Conservation (phyloP, 2,888 invertebrate species). For the Cartodere bifasciata region DNA sequence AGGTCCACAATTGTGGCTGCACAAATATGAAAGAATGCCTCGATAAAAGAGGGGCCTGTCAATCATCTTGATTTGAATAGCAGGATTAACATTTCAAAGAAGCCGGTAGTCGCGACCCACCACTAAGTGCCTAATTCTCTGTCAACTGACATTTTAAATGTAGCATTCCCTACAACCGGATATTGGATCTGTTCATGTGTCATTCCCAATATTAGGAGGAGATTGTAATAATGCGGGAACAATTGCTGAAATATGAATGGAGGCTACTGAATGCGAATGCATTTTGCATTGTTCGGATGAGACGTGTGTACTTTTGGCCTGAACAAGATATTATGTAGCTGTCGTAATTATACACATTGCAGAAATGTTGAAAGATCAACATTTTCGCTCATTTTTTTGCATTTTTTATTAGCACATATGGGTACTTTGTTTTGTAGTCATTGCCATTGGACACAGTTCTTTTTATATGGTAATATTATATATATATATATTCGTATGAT, state of each 20-base stretch:
- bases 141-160: constrained; percentile 30
- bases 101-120: constrained; percentile 26
- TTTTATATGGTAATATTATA: too few species aligned
- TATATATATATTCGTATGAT: too few species aligned
- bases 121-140: constrained; percentile 33
- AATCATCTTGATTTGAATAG: constrained; percentile 28
- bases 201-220: constrained; percentile 27
- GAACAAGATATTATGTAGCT: too few species aligned
- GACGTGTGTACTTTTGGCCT: not conserved
- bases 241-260: constrained; percentile 23
- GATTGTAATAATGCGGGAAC: constrained; percentile 24
- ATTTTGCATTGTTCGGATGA: constrained; percentile 21
- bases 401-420: too few species aligned
- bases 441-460: too few species aligned
- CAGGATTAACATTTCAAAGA: constrained; percentile 32
- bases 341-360: too few species aligned
- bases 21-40: too few species aligned
- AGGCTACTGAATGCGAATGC: constrained; percentile 21
- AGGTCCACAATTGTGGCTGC: too few species aligned
- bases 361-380: too few species aligned
- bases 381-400: too few species aligned
- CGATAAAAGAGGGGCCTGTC: constrained; percentile 30
- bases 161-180: constrained; percentile 25
- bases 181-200: constrained; percentile 30
- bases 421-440: too few species aligned